Evolutionary conservation across 2,797 vertebrate genomes (phyloP), one percentile per base, ranked within the genome.

Genomic region (Sebastiscus tertius): DNA sequence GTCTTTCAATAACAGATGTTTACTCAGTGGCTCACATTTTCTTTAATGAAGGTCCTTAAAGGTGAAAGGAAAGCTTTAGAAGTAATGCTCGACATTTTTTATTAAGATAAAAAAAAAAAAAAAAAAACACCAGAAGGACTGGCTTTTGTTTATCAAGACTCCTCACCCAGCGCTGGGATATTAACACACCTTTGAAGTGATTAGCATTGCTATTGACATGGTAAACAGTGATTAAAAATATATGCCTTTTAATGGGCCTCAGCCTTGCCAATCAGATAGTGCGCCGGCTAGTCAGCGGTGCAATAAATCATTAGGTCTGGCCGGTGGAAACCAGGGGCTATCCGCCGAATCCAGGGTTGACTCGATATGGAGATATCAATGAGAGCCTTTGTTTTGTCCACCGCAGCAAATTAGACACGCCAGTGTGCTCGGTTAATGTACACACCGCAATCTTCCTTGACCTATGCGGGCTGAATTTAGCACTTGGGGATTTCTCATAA

Each of bases 191-290:
- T 80, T 75, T 60, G 74, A 82, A 87, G 82, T 83, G 87, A 94
- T 95, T 93, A 93, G 87, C 92, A 87, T 91, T 83, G 77, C 85
- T 90, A 93, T 91, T 88, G 91, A 95, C 92, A 92, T 72, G 72
- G 88, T 93, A 94, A 94, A 94, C 89, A 93, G 88, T 92, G 89
- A 92, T 95, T 95, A 91, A 94, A 94, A 90, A 92, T 90, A 93
- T 92, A 93, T 91, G 80, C 82, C 75, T 89, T 86, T 90, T 93
- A 92, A 95, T 94, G 89, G 93, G 87, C 67, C 73, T 56, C 56
- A 36, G 88, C 49, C 67, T 79, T 88, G 77, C 88, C 92, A 89
- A 93, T 93, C 92, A 92, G 92, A 93, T 91, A 93, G 87, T 55
- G 81, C 64, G 77, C 80, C 58, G 79, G 74, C 87, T 59, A 89